Evolutionary conservation across 2,113 vertebrate genomes (phyloP).

Genomic region (Trogon melanurus): DNA sequence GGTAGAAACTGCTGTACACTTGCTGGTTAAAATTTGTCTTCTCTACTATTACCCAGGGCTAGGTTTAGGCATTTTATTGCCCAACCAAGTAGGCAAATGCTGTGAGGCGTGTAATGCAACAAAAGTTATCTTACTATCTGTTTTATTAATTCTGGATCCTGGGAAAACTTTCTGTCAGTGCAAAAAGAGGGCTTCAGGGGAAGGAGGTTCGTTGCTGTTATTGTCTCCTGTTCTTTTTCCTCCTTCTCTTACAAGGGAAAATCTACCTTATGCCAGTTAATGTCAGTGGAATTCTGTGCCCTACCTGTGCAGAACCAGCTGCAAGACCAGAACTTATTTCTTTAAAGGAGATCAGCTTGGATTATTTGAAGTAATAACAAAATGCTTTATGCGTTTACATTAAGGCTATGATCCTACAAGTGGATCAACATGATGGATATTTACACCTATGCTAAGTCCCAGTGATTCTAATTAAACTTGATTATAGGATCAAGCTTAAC

Average conservation of each 20-base stretch:
- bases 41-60: not conserved
- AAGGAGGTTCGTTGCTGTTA: not conserved
- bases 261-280: not conserved
- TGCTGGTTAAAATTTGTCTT: constrained; percentile 30
- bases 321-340: constrained; percentile 1
- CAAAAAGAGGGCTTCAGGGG: not conserved
- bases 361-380: constrained; percentile 46
- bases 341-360: constrained; percentile 23
- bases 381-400: constrained; percentile 26
- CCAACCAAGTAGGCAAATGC: not conserved
- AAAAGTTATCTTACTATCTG: not conserved
- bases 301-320: not conserved
- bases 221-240: not conserved
- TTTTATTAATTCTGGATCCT: constrained; percentile 21
- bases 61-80: not conserved
- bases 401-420: constrained; percentile 43
- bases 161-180: not conserved
- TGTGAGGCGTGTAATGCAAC: not conserved
- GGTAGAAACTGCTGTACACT: not conserved
- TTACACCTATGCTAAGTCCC: constrained; percentile 10
- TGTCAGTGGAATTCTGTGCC: not conserved
- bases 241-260: not conserved
- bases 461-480: constrained; percentile 45
- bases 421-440: constrained; percentile 22
- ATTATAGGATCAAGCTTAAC: constrained; percentile 29